Conservation (phyloP, 2,888 invertebrate genomes). For the Cheiracanthium punctorium region DNA sequence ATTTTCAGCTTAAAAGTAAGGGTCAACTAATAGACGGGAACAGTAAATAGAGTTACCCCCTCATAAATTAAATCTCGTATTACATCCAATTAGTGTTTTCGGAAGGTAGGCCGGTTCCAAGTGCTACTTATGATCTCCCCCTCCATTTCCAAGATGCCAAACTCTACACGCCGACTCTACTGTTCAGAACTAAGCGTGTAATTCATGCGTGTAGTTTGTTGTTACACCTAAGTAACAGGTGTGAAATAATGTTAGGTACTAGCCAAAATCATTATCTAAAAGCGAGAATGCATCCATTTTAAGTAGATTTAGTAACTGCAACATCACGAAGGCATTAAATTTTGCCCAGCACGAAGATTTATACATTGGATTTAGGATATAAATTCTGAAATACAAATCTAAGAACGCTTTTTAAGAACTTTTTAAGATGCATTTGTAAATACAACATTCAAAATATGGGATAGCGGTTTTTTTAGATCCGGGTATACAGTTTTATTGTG, state of each 20-base stretch:
- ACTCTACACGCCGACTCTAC: neutral
- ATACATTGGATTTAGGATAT: neutral
- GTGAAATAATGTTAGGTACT: constrained; percentile 26
- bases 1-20: no score
- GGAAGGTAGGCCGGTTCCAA: neutral
- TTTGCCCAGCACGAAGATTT: neutral
- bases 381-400: neutral
- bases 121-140: no score
- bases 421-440: constrained; percentile 21
- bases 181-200: neutral
- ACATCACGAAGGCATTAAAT: neutral
- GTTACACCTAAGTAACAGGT: constrained; percentile 6
- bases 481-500: constrained; percentile 1
- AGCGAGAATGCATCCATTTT: constrained; percentile 20
- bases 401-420: neutral
- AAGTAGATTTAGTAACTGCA: constrained; percentile 28
- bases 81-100: neutral
- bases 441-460: neutral
- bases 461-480: neutral
- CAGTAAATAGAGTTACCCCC: no score
- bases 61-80: no score
- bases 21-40: no score
- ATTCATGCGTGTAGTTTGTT: neutral
- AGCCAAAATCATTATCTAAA: constrained; percentile 19
- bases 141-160: no score